A percentile compares a stretch with the other conserved stretches of the same genome.
Evolutionary conservation across 2,797 vertebrate species (phyloP).

Genomic region (Pseudochromis fuscus): DNA sequence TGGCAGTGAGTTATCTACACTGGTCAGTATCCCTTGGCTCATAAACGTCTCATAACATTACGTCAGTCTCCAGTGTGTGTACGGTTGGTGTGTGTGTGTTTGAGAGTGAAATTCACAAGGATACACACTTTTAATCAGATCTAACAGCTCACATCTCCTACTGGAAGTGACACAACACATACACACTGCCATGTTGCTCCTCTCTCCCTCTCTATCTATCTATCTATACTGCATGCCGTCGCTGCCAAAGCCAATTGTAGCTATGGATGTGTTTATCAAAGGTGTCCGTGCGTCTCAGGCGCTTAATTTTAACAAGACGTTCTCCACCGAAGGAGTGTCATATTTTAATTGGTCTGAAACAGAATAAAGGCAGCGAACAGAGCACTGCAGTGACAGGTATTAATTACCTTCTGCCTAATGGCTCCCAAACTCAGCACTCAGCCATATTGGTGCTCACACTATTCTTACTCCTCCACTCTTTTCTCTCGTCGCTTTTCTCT

Average conservation of each 20-base stretch:
- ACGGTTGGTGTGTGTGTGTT: conserved; percentile 24
- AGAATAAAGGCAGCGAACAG: conserved; percentile 73
- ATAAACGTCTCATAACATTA: conserved; percentile 61
- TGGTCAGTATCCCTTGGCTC: conserved; percentile 66
- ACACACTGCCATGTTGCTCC: conserved; percentile 44
- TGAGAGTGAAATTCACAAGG: conserved; percentile 44
- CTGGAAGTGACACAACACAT: conserved; percentile 65
- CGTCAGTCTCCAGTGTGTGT: conserved; percentile 43
- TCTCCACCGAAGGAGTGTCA: conserved; percentile 77
- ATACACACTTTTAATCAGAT: conserved; percentile 72
- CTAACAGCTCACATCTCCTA: conserved; percentile 63
- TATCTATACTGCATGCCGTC: conserved; percentile 49
- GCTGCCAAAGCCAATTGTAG: conserved; percentile 78
- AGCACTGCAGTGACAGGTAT: conserved; percentile 77
- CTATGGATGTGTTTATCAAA: conserved; percentile 79
- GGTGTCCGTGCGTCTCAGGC: conserved; percentile 73
- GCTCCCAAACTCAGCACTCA: conserved; percentile 75
- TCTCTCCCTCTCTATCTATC: conserved; percentile 21
- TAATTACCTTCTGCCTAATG: conserved; percentile 83
- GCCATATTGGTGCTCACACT: conserved; percentile 74
- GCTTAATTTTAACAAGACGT: conserved; percentile 81
- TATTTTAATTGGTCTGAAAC: conserved; percentile 83
- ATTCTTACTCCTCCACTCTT: conserved; percentile 65
- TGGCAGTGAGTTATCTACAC: conserved; percentile 62
- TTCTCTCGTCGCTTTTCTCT: conserved; percentile 44